Evolutionary conservation across 2,113 vertebrate species (phyloP), one percentile per base, ranked within the genome.

Genomic region (Muntiacus muntjak): DNA sequence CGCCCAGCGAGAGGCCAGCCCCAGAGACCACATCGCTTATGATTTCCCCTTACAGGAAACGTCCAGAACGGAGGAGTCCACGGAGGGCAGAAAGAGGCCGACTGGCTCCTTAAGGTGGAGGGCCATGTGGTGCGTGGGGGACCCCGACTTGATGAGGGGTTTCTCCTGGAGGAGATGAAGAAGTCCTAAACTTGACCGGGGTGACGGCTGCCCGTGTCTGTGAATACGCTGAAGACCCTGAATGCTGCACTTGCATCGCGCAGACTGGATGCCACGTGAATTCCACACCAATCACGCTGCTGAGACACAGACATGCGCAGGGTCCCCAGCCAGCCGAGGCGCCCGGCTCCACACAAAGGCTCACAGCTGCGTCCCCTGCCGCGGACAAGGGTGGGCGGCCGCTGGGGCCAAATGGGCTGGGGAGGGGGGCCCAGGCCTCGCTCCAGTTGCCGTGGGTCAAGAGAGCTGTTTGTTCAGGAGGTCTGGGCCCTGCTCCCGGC

Each of bases 1-100:
- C 5, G 14, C 6, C 11, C 52, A 25, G 94, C 0, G 43, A 17
- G 4, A 45, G 52, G 25, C 50, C 13, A 2, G 52, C 9, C 57
- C 4, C 47, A 4, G 1, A 28, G 25, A 2, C 36, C 81, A 16
- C 1, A 0, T 1, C 2, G 3, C 0, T 1, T 1, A 14, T 1
- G 7, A n/a, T 5, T 0, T 40, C 47, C 47, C 1, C 25, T 16
- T 8, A 4, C 7, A 0, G 1, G 15, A 6, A 8, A 16, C 1
- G 12, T 43, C 60, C 85, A 6, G 62, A 8, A 17, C 15, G 0
- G 62, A 25, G 1, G 21, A 2, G 0, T 6, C 54, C 6, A 0
- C 0, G 1, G 52, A 36, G 13, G 5, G 3, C 60, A 16, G 76
- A 45, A 10, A 7, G 43, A 21, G 16, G 60, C 6, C 6, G 1